Conservation (phyloP, 2,888 invertebrate genomes). For the Drosophila falleni region DNA sequence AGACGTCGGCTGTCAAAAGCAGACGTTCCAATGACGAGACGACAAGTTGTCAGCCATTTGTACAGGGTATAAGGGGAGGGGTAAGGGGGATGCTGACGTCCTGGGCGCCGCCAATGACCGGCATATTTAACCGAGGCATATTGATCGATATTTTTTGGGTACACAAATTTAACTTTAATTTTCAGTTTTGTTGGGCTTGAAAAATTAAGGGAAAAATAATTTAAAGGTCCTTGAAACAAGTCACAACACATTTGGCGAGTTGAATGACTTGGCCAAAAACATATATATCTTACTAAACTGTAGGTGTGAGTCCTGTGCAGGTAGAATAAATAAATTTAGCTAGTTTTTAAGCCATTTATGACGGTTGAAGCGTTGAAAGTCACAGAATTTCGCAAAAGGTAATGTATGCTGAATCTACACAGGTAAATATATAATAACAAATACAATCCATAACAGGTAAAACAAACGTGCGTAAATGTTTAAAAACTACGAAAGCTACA, state of each 20-base stretch:
- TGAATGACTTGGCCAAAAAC: slow-evolving; percentile 46
- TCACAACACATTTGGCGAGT: slow-evolving; percentile 22
- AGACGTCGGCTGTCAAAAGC: slow-evolving; percentile 60
- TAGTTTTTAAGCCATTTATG: slow-evolving; percentile 63
- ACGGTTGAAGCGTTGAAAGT: slow-evolving; percentile 68
- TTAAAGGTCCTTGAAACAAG: slow-evolving; percentile 15
- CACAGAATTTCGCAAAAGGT: slow-evolving; percentile 59
- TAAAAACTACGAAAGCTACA: slow-evolving; percentile 4
- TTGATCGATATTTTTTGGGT: slow-evolving; percentile 58
- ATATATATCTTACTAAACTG: background rate
- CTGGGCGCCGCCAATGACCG: slow-evolving; percentile 58
- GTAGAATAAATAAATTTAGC: no score
- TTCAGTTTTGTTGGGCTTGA: slow-evolving; percentile 11
- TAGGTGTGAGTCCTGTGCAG: slow-evolving; percentile 31
- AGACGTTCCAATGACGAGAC: slow-evolving; percentile 58
- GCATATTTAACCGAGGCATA: slow-evolving; percentile 63
- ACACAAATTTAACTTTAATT: slow-evolving; percentile 9
- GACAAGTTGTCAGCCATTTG: slow-evolving; percentile 43
- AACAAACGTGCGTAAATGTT: slow-evolving; percentile 24
- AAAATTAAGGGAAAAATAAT: slow-evolving; percentile 18
- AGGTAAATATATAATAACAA: slow-evolving; percentile 49
- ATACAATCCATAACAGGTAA: slow-evolving; percentile 25
- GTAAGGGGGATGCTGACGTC: background rate
- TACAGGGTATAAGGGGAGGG: background rate
- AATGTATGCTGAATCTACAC: slow-evolving; percentile 34